Evolutionary conservation across 2,113 vertebrate genomes (phyloP).

Genomic region (Hyla sarda): DNA sequence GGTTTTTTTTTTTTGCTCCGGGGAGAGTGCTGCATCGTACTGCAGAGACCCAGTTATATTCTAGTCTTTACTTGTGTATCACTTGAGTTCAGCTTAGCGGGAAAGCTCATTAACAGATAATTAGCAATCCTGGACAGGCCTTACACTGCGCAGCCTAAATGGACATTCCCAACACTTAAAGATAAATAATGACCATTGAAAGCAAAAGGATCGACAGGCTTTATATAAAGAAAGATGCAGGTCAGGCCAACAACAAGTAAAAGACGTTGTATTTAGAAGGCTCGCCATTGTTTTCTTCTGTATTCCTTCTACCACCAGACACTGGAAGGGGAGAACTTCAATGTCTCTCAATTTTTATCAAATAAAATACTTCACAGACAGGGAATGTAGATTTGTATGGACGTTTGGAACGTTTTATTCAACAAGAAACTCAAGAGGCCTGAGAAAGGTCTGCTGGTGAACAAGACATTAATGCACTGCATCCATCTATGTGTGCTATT

Average conservation of each 20-base stretch:
- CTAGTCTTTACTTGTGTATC: conserved; percentile 44
- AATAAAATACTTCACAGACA: conserved; percentile 52
- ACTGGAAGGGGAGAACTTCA: conserved; percentile 23
- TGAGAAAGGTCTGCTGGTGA: conserved; percentile 55
- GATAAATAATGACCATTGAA: conserved; percentile 55
- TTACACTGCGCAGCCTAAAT: conserved; percentile 41
- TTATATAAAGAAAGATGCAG: conserved; percentile 24
- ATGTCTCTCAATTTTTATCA: conserved; percentile 54
- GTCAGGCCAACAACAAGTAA: conserved; percentile 48
- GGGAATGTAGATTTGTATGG: conserved; percentile 38
- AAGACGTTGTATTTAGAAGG: conserved; percentile 46
- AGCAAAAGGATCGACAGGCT: conserved; percentile 25
- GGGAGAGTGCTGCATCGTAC: not conserved
- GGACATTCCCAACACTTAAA: conserved; percentile 53
- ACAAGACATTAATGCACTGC: conserved; percentile 23
- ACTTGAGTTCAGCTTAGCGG: conserved; percentile 55
- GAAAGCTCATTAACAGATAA: conserved; percentile 56
- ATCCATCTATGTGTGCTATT: conserved; percentile 30
- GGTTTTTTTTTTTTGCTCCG: not conserved
- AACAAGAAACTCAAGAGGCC: conserved; percentile 48
- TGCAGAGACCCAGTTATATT: conserved; percentile 12
- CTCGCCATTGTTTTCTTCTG: conserved; percentile 37
- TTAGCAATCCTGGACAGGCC: conserved; percentile 51
- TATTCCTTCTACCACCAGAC: conserved; percentile 18
- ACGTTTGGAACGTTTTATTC: conserved; percentile 52